Evolutionary conservation across 2,797 vertebrate species (phyloP).

Genomic region (Phrynocephalus forsythii): DNA sequence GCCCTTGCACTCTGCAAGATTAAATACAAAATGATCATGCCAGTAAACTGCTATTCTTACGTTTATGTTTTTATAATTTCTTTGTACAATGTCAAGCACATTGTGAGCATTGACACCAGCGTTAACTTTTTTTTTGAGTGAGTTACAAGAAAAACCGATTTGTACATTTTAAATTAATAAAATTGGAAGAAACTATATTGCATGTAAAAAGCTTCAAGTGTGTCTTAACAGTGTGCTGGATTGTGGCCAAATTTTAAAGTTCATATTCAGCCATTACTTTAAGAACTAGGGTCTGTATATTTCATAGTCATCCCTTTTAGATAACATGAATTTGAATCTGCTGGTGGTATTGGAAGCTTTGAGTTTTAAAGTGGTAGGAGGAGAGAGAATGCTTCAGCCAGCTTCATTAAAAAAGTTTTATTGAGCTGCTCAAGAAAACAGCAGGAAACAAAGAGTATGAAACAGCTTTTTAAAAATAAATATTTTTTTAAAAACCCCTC

Average conservation of each 20-base stretch:
- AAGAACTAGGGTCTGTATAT: not conserved
- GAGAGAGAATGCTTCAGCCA: slow-evolving; percentile 51
- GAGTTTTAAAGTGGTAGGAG: slow-evolving; percentile 57
- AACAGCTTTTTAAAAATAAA: slow-evolving; percentile 69
- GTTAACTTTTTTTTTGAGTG: not conserved
- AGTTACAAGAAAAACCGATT: not conserved
- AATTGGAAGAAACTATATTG: not conserved
- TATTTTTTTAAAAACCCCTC: slow-evolving; percentile 74
- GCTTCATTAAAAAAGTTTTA: slow-evolving; percentile 68
- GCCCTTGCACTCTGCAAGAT: no score
- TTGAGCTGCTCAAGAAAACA: slow-evolving; percentile 66
- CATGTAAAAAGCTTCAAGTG: not conserved
- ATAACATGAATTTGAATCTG: slow-evolving; percentile 16
- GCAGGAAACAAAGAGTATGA: slow-evolving; percentile 68
- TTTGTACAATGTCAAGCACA: not conserved
- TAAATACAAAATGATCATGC: no score
- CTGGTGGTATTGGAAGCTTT: slow-evolving; percentile 14
- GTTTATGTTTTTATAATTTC: not conserved
- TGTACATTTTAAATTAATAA: slow-evolving; percentile 18
- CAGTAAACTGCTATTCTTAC: not conserved
- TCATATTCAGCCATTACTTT: slow-evolving; percentile 14
- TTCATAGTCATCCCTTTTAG: slow-evolving; percentile 13
- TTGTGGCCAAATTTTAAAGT: not conserved
- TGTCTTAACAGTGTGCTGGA: not conserved
- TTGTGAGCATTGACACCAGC: not conserved